A percentile compares a stretch with the other conserved stretches of the same genome.
These are phyloP conservation scores for Aldabrachelys gigantea DNA, from an alignment of 2,113 vertebrate species.

Conservation along the genomic window DNA sequence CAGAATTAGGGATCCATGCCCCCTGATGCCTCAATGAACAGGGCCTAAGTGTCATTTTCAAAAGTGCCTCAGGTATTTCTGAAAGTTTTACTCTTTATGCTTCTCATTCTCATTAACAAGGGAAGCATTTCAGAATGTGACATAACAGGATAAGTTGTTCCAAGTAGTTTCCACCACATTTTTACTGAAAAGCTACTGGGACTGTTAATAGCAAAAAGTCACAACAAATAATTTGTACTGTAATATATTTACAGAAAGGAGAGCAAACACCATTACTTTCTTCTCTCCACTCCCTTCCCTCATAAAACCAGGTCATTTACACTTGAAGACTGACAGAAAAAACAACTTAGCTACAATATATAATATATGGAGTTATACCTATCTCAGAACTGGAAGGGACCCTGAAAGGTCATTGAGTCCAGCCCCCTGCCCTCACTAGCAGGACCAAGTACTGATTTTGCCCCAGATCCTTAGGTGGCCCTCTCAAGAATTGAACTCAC, in stretches of 20 bases:
- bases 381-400: too few relatives aligned
- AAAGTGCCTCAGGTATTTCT: neutral
- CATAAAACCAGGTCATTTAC: neutral
- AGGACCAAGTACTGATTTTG: too few relatives aligned
- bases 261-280: neutral
- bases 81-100: neutral
- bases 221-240: neutral
- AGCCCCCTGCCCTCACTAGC: too few relatives aligned
- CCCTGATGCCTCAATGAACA: neutral
- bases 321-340: constrained; percentile 7
- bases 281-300: neutral
- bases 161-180: neutral
- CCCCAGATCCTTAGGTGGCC: too few relatives aligned
- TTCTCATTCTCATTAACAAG: neutral
- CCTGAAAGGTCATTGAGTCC: too few relatives aligned
- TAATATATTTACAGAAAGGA: neutral
- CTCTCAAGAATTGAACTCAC: too few relatives aligned
- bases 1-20: neutral
- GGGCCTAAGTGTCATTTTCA: neutral
- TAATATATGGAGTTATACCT: too few relatives aligned
- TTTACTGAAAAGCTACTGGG: neutral
- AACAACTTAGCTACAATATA: neutral
- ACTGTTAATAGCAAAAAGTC: neutral
- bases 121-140: neutral
- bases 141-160: neutral